Percentiles rank a stretch among this genome's conserved stretches.
Evolutionary conservation across 2,113 vertebrate genomes (phyloP).

Genomic region (Paradoxurus hermaphroditus): DNA sequence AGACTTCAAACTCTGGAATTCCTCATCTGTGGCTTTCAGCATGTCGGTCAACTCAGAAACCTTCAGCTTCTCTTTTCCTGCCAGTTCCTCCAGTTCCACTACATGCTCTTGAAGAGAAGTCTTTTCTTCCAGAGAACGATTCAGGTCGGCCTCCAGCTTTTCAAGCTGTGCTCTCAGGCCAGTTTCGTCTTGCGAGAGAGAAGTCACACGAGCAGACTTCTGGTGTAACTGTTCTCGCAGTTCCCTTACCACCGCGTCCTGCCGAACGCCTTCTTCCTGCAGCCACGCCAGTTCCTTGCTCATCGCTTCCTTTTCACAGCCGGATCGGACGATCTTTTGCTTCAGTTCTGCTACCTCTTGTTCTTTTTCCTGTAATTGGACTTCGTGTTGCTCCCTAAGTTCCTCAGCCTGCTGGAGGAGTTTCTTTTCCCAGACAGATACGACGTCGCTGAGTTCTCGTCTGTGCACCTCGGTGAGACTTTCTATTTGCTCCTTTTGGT

Average conservation of each 20-base stretch:
- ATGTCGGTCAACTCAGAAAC: conserved; percentile 80
- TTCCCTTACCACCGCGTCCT: conserved; percentile 85
- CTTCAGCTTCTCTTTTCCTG: conserved; percentile 83
- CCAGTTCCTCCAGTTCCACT: conserved; percentile 75
- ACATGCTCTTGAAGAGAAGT: conserved; percentile 85
- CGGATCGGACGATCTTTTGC: conserved; percentile 80
- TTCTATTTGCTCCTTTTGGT: conserved; percentile 91
- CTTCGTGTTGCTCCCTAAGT: conserved; percentile 85
- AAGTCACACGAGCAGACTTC: conserved; percentile 79
- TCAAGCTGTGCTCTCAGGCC: conserved; percentile 86
- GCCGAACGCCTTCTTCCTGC: conserved; percentile 86
- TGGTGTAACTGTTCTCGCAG: conserved; percentile 89
- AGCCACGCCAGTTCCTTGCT: conserved; percentile 80
- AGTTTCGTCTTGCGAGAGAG: conserved; percentile 84
- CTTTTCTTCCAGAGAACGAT: conserved; percentile 85
- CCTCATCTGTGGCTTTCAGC: conserved; percentile 82
- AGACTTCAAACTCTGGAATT: conserved; percentile 82
- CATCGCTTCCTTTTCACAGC: conserved; percentile 84
- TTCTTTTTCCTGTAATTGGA: conserved; percentile 87
- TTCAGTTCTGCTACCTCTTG: conserved; percentile 86
- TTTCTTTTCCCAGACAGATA: conserved; percentile 85
- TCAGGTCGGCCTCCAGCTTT: conserved; percentile 85
- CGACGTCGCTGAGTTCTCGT: conserved; percentile 82
- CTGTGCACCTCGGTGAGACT: conserved; percentile 84
- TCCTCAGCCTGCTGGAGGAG: conserved; percentile 88